A percentile compares a stretch with the other conserved stretches of the same genome.
These are phyloP conservation scores for Cosmia pyralina DNA, from an alignment of 2,888 invertebrate genomes.

Conservation along the genomic window DNA sequence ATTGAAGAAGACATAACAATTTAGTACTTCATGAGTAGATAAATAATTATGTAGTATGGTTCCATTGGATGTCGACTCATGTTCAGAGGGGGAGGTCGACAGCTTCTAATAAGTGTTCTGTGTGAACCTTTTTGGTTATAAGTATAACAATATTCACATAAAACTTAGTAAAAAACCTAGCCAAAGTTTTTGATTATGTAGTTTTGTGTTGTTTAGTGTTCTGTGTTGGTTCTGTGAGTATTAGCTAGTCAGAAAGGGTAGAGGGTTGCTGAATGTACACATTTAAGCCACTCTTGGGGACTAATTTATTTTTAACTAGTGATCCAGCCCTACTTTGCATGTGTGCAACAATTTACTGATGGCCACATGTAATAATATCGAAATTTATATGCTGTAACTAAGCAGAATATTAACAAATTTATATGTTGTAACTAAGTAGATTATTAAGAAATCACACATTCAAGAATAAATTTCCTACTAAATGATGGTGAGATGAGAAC, in stretches of 20 bases:
- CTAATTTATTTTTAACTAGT: constrained; percentile 2
- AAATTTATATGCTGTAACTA: not conserved
- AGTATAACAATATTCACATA: constrained; percentile 3
- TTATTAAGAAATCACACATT: not conserved
- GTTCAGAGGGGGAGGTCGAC: not conserved
- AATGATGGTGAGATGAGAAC: too few relatives aligned
- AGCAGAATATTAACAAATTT: not conserved
- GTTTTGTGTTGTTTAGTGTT: not conserved
- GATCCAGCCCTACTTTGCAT: not conserved
- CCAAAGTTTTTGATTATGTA: not conserved
- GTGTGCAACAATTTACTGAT: not conserved
- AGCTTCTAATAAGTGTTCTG: constrained; percentile 7
- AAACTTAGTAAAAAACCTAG: not conserved
- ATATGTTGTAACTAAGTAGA: not conserved
- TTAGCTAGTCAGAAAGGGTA: not conserved
- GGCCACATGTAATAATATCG: not conserved
- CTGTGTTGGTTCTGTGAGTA: not conserved
- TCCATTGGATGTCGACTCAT: not conserved
- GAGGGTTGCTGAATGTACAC: not conserved
- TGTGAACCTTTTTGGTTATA: not conserved
- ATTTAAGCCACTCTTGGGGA: not conserved
- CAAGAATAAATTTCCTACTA: not conserved
- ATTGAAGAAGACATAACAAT: constrained; percentile 8
- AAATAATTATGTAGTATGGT: constrained; percentile 2
- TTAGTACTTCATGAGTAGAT: not conserved